These are phyloP conservation scores for Leucoraja erinaceus DNA, from an alignment of 2,113 vertebrate species.

Conservation along the genomic window DNA sequence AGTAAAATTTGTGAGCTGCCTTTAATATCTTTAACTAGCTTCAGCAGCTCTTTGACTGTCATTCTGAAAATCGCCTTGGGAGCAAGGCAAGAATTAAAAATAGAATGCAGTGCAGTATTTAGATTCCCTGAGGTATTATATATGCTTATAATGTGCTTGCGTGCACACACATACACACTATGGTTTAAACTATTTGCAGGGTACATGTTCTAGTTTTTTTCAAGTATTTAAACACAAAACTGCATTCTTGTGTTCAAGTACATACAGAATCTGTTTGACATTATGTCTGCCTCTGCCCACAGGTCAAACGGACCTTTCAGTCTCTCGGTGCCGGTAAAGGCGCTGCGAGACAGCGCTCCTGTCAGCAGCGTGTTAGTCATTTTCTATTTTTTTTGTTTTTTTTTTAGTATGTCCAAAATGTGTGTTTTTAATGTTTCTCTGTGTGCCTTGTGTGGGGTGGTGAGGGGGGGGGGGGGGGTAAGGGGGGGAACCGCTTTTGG, in stretches of 20 bases:
- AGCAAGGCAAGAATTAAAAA: constrained; percentile 2
- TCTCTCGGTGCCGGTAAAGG: neutral
- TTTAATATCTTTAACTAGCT: neutral
- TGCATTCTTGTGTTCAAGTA: neutral
- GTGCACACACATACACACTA: neutral
- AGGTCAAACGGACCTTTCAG: neutral
- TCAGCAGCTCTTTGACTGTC: neutral
- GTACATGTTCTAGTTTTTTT: neutral
- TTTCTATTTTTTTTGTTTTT: too few species aligned
- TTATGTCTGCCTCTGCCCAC: neutral
- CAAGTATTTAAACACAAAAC: neutral
- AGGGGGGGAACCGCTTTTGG: too few species aligned
- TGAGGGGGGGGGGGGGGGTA: too few species aligned
- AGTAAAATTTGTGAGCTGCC: neutral
- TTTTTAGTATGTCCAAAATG: too few species aligned
- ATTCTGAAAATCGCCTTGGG: constrained; percentile 17
- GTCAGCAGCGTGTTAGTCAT: too few species aligned
- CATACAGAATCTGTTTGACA: neutral
- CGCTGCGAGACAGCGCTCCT: too few species aligned
- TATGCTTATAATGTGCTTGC: neutral
- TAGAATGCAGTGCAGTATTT: neutral
- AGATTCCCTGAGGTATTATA: neutral
- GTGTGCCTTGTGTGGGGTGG: too few species aligned
- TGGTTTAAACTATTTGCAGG: neutral
- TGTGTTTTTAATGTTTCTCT: too few species aligned